Evolutionary conservation across 64 coral and sea anemone species (phyloP), one percentile per base, ranked within the genome.

Genomic region (Stichodactyla mertensii): DNA sequence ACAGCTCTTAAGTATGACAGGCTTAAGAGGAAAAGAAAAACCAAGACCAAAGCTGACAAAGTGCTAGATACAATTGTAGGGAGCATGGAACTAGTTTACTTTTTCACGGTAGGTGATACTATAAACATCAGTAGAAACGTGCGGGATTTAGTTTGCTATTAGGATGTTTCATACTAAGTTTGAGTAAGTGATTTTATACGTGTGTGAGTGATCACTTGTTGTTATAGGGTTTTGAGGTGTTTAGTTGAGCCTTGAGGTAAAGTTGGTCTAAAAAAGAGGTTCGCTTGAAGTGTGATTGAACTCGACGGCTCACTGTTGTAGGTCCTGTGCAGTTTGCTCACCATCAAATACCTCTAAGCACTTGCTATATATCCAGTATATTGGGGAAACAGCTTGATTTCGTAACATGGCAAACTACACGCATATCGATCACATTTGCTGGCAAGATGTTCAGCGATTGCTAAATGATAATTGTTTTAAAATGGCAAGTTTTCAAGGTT

Each of bases 61-160:
- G 55, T 85, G 45, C 57, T 85, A 0, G 83, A 85, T 11, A 85
- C 83, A 31, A 85, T 85, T 18, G 27, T 85, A 58, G 83, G 60
- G 27, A 85, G 61, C 16, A 19, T 85, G 27, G 83, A 85, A 64
- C 60, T 85, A 55, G 83, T 85, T 64, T 85, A 85, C 24, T 64
- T 61, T 85, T 85, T 61, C 60, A 85, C 83, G 83, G 83, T 85
- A 24, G 36, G 83, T 85, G 14, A 85, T 16, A 28, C 51, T 53
- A 55, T 81, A 81, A 81, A 81, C 78, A 81, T 52, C 26, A 19
- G 18, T 74, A 74, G n/a, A 74, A 74, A 74, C 5, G 0, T 27
- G 0, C 56, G 14, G 56, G 56, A 58, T 58, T 58, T 58, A 58
- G 14, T 15, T 58, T 0, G 56, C 8, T 9, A 11, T 58, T 11